Evolutionary conservation across 53 echinoderm and acorn worm genomes (phyloP), one percentile per base, ranked within the genome.

Genomic region (Zoroaster sp.): DNA sequence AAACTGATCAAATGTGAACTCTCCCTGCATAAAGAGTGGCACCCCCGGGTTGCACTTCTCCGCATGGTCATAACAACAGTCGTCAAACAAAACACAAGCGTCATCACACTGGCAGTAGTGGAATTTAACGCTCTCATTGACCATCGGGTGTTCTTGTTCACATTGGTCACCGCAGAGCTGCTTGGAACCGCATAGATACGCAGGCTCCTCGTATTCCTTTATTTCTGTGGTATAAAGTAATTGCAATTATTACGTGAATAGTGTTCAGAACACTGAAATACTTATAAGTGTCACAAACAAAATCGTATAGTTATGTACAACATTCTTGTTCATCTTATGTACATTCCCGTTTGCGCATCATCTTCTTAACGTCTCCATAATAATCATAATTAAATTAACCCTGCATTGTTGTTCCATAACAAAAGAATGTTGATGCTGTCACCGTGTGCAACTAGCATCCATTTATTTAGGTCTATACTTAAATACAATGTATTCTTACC

Each of bases 71-170:
- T 53, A 53, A 35, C 89, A 89, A 35, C 89, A 89, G 74, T 89
- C 89, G 46, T 70, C 78, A 34, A 89, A 69, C 15, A 71, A 35
- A 25, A 70, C 47, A 36, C 89, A 89, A 6, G 78, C 70, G 32
- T 71, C 69, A 49, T 89, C 89, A 66, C 89, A 89, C n/a, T 89
- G 69, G 40, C 89, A 89, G 49, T 78, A 78, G 47, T 68, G 69
- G 18, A 66, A 68, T 14, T 37, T 35, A 40, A 44, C 47, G 21
- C 42, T 23, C 14, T 66, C 44, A 40, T 15, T 41, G 15, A 35
- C 21, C 6, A 45, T 69, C 3, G 83, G 83, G 39, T 83, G 83
- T 40, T 35, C 45, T 47, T 83, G 83, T 46, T 69, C 31, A 25
- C 83, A 83, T 3, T 44, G 14, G 12, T 46, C 35, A 9, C 83